These are phyloP conservation scores for Notocelia uddmanniana DNA, from an alignment of 2,888 invertebrate species.

Conservation along the genomic window DNA sequence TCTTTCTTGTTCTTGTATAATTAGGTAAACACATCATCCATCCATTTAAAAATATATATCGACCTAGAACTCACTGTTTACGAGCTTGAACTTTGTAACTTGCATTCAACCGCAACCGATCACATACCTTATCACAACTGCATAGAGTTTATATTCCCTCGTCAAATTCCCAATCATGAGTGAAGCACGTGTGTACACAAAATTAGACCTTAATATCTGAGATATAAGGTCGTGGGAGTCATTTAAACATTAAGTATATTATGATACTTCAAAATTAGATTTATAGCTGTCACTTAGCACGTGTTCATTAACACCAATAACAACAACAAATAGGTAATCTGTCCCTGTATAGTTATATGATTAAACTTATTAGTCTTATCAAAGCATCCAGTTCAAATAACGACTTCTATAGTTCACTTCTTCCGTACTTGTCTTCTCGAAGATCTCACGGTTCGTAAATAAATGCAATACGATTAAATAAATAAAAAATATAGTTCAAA, in stretches of 20 bases:
- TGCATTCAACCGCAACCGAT: not conserved
- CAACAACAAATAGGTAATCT: not conserved
- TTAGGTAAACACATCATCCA: slow-evolving; percentile 1
- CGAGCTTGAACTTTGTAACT: slow-evolving; percentile 29
- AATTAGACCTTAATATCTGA: not conserved
- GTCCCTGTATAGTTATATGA: too few relatives aligned
- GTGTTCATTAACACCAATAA: not conserved
- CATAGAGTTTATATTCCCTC: not conserved
- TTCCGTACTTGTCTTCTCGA: too few relatives aligned
- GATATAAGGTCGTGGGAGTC: not conserved
- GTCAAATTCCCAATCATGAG: slow-evolving; percentile 1
- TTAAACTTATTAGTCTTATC: too few relatives aligned
- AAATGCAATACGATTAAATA: too few relatives aligned
- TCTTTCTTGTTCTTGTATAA: not conserved
- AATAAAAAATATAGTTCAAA: too few relatives aligned
- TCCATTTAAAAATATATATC: slow-evolving; percentile 19
- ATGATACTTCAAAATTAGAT: not conserved
- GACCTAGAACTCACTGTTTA: slow-evolving; percentile 25
- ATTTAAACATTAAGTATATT: not conserved
- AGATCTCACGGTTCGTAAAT: too few relatives aligned
- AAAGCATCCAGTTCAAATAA: too few relatives aligned
- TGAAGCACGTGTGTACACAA: not conserved
- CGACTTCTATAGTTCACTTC: too few relatives aligned
- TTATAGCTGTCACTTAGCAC: slow-evolving; percentile 1
- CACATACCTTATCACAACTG: not conserved